Percentiles rank a stretch among this genome's conserved stretches.
These are phyloP conservation scores for Chloroceryle aenea DNA, from an alignment of 2,113 vertebrate genomes.

Conservation along the genomic window DNA sequence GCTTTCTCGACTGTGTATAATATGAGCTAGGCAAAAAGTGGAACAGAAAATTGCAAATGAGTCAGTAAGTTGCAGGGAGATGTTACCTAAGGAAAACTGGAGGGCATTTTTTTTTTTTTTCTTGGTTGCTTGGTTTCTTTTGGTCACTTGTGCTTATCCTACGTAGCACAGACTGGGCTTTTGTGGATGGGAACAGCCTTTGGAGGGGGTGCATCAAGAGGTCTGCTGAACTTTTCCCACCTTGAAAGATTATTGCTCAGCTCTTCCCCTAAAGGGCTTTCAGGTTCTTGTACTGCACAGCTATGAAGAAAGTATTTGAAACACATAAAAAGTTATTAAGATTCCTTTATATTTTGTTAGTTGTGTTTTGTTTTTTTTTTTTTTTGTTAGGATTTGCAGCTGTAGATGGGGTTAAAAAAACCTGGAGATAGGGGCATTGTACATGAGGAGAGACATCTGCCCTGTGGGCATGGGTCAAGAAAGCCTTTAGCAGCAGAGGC, in stretches of 20 bases:
- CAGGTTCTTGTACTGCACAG: neutral
- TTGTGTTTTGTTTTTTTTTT: no score
- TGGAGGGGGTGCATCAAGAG: neutral
- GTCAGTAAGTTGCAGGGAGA: neutral
- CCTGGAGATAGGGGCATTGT: neutral
- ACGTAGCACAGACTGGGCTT: neutral
- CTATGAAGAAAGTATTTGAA: neutral
- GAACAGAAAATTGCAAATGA: slow-evolving; percentile 42
- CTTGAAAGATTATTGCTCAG: neutral
- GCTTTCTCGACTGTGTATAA: neutral
- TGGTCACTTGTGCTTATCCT: neutral
- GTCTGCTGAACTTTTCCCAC: neutral
- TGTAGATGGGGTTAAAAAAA: neutral
- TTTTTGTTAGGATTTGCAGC: neutral
- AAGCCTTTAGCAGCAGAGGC: neutral
- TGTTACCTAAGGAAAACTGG: neutral
- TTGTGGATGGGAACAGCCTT: neutral
- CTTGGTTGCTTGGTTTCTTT: neutral
- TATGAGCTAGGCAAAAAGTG: neutral
- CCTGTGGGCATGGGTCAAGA: neutral
- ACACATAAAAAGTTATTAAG: neutral
- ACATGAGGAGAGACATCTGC: neutral
- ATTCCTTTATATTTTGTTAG: neutral
- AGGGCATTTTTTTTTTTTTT: neutral
- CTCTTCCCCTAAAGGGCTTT: neutral